phyloP scores from a whole-genome alignment of 1,140 invertebrate species.

The Pachypeltis micranthus region DNA sequence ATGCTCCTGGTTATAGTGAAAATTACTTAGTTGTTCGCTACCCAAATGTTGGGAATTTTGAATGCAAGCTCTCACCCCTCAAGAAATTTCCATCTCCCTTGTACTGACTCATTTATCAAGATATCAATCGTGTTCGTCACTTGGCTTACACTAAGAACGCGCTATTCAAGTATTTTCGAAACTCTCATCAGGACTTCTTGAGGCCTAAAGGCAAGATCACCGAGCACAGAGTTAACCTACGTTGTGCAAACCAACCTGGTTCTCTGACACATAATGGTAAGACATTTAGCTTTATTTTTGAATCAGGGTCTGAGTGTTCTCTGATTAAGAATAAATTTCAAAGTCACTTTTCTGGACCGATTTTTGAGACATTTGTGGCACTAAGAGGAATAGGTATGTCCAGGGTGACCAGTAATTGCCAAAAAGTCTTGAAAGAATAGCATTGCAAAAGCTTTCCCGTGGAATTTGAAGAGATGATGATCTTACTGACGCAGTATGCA shows the following conservation, averaged over 20 bases:
- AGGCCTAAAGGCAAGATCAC: background rate
- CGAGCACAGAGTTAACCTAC: conserved; percentile 1
- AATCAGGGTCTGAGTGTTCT: conserved; percentile 15
- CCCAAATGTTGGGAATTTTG: background rate
- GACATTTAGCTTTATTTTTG: conserved; percentile 8
- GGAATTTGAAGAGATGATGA: too few relatives aligned
- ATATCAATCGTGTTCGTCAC: conserved; percentile 10
- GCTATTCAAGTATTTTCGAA: background rate
- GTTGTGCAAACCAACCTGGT: conserved; percentile 7
- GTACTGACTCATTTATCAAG: conserved; percentile 17
- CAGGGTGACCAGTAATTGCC: background rate
- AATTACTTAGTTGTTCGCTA: background rate
- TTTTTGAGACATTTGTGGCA: conserved; percentile 10
- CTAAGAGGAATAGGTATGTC: background rate
- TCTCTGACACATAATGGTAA: conserved; percentile 12
- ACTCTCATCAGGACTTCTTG: background rate
- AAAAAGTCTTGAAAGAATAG: background rate
- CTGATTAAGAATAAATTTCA: conserved; percentile 1
- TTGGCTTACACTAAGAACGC: conserved; percentile 17
- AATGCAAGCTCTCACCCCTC: background rate
- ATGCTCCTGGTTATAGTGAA: background rate
- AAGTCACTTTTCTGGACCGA: background rate
- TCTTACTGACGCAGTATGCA: too few relatives aligned
- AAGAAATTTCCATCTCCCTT: conserved; percentile 19
- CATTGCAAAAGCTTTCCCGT: too few relatives aligned